These are phyloP conservation scores for Bagarius yarrelli DNA, from an alignment of 2,113 vertebrate species.

Conservation along the genomic window DNA sequence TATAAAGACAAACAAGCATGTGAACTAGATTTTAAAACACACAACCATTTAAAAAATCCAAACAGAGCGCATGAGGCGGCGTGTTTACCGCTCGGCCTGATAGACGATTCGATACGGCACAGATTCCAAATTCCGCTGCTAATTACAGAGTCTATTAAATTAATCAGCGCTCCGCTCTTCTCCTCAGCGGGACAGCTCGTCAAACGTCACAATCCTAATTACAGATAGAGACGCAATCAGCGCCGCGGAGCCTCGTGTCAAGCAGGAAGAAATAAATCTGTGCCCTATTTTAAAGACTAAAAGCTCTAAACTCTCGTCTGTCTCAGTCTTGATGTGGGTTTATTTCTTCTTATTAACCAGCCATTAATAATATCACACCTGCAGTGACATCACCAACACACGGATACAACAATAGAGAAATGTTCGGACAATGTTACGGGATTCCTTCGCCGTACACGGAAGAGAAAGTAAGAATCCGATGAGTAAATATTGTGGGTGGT, in stretches of 20 bases:
- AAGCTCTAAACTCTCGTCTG: background rate
- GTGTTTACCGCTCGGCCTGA: conserved; percentile 33
- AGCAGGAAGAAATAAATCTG: conserved; percentile 37
- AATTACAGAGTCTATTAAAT: conserved; percentile 51
- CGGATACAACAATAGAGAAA: background rate
- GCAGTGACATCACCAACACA: background rate
- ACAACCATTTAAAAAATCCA: no score
- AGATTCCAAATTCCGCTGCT: conserved; percentile 39
- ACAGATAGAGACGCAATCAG: conserved; percentile 51
- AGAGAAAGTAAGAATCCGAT: background rate
- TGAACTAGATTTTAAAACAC: background rate
- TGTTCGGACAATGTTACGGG: no score
- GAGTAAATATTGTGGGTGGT: background rate
- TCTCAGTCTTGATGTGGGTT: background rate
- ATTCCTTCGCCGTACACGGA: background rate
- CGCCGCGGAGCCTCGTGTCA: conserved; percentile 27
- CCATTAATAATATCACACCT: no score
- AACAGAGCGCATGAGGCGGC: background rate
- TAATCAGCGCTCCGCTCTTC: conserved; percentile 43
- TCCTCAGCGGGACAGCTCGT: conserved; percentile 40
- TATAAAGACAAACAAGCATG: background rate
- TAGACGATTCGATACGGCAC: conserved; percentile 43
- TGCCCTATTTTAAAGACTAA: conserved; percentile 36
- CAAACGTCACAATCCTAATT: conserved; percentile 49
- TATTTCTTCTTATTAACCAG: background rate